Evolutionary conservation across 1,140 invertebrate species (phyloP).

Genomic region (Himalopsyche phryganea): DNA sequence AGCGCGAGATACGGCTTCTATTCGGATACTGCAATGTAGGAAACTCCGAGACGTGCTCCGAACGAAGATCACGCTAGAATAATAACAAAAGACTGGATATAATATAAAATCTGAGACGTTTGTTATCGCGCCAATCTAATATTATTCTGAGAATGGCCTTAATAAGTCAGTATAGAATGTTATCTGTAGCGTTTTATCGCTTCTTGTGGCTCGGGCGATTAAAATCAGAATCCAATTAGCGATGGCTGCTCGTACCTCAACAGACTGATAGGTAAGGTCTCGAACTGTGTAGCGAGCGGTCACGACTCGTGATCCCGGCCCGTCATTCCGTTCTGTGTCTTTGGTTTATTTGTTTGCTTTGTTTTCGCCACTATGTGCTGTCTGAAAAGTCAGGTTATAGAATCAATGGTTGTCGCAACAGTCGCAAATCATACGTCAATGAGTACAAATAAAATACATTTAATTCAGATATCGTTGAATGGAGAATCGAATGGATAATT

Average conservation of each 20-base stretch:
- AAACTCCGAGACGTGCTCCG: no score
- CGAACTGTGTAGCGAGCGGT: conserved; percentile 1
- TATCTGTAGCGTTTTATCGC: conserved; percentile 56
- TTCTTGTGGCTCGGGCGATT: conserved; percentile 39
- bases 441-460: no score
- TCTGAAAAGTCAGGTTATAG: no score
- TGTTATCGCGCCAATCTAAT: conserved; percentile 52
- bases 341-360: no score
- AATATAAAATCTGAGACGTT: conserved; percentile 32
- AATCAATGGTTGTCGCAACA: no score
- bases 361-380: no score
- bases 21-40: no score
- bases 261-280: conserved; percentile 2
- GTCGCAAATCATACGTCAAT: no score
- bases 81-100: conserved; percentile 28
- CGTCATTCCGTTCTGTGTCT: not conserved
- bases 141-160: conserved; percentile 58
- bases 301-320: conserved; percentile 10
- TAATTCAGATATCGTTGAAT: no score
- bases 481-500: no score
- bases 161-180: conserved; percentile 58
- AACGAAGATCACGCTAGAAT: no score
- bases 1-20: no score
- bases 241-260: conserved; percentile 3
- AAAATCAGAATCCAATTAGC: conserved; percentile 55